phyloP scores from a whole-genome alignment of 2,113 vertebrate genomes.

The Proterorhinus semilunaris region DNA sequence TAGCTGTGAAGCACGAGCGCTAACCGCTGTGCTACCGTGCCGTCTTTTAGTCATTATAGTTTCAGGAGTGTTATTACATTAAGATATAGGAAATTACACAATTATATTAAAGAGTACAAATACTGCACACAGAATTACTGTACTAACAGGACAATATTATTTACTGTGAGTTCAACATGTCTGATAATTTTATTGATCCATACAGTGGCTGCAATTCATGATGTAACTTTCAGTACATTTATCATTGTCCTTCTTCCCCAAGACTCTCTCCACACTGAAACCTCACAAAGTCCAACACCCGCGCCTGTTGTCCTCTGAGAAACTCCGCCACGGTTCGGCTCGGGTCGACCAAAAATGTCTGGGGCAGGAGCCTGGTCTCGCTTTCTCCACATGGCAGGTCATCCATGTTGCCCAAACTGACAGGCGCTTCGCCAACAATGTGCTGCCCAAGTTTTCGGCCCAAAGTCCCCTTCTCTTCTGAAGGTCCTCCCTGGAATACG shows the following conservation, averaged over 20 bases:
- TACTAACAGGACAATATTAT: neutral
- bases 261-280: slow-evolving; percentile 84
- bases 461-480: slow-evolving; percentile 51
- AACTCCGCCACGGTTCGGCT: slow-evolving; percentile 84
- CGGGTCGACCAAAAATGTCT: slow-evolving; percentile 84
- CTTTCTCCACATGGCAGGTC: slow-evolving; percentile 83
- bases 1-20: too few relatives aligned
- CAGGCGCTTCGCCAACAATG: slow-evolving; percentile 85
- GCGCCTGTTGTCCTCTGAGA: slow-evolving; percentile 75
- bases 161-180: neutral
- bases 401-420: slow-evolving; percentile 81
- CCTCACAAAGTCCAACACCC: slow-evolving; percentile 85
- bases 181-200: neutral
- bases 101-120: too few relatives aligned
- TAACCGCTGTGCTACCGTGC: too few relatives aligned
- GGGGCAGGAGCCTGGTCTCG: slow-evolving; percentile 86
- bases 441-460: slow-evolving; percentile 87
- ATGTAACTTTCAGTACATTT: neutral
- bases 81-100: too few relatives aligned
- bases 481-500: slow-evolving; percentile 76
- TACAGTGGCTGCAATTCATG: neutral
- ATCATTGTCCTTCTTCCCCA: slow-evolving; percentile 52
- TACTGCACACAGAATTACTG: too few relatives aligned
- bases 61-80: too few relatives aligned
- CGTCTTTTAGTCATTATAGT: too few relatives aligned